Base-by-base conservation (phyloP, 1,140 invertebrate species). In the Phocides pigmalion region DNA sequence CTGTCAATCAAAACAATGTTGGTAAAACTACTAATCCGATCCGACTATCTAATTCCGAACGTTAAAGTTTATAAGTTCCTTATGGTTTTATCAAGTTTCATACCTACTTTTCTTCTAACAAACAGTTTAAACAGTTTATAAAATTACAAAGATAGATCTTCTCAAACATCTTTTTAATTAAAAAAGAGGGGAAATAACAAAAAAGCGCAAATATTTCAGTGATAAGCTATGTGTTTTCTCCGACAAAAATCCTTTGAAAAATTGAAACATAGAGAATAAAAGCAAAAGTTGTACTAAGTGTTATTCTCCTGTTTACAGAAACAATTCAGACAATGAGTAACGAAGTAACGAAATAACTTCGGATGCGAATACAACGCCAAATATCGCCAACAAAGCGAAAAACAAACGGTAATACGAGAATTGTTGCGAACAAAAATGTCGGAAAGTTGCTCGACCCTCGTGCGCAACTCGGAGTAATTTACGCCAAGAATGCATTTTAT, bases 301-400 rank as follows among this genome's bases (percentile, higher is more conserved):
- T 64, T 74, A 65, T 79, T 78, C 58, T 65, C 61, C 62, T 76
- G 82, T 79, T 82, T 72, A 67, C 74, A 70, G 67, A 81, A 85
- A 84, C 73, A 79, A 82, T 83, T 68, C 66, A 49, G 41, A 66
- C 65, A 47, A 70, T 69, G 56, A 72, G 68, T 73, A 71, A 73
- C 66, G 66, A 73, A 76, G 74, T 73, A 73, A 68, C 64, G 62
- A 64, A 83, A 77, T 79, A 82, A 80, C 76, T 79, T 81, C 68
- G 47, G 69, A 73, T 76, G 69, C 39, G 64, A 77, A 85, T 73
- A 73, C 69, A 72, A 74, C 62, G 66, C 39, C 50, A 74, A 84
- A 81, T 80, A 83, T 78, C 68, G 80, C 70, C 67, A 81, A 76
- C 76, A 79, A 82, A 79, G 71, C 66, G 62, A 70, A 77, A 73